Base-by-base conservation (phyloP, 2,113 vertebrate genomes). In the Arvicanthis niloticus region DNA sequence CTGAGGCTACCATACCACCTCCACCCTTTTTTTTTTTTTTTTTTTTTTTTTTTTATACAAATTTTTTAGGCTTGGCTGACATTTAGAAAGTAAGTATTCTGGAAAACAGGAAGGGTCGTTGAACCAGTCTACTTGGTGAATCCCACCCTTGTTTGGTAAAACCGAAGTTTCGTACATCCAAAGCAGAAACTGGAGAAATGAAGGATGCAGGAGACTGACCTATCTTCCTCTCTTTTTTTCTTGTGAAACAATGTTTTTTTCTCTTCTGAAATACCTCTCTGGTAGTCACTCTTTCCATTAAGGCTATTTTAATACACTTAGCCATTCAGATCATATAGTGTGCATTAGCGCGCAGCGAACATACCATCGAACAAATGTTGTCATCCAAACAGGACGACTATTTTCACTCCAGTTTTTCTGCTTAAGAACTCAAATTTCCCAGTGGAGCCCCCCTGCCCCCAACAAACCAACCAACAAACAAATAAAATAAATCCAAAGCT, bases 61-160 rank as follows among this genome's bases (percentile, higher is more conserved):
- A 60, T 48, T 31, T 24, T 91, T 88, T 60, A 90, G 84, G 34
- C n/a, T 65, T 84, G 91, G 29, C 68, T 85, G 93, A 94, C 94
- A 94, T 95, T 58, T 89, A 40, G n/a, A 5, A 94, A 96, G 87
- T 78, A 85, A 92, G 67, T 51, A 84, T 94, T 95, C 45, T 6
- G 40, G 81, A 53, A 89, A 82, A 96, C 58, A 58, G n/a, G 65
- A 92, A 93, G 72, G 40, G 37, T 94, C 51, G n/a, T 34, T 11
- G 17, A 84, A 92, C 75, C 88, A 72, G 34, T 93, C 87, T 89
- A 53, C n/a, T 3, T 1, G 86, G 21, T 65, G 31, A 40, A 16
- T 75, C 84, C 60, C 67, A 42, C 72, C 45, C 91, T 96, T 91
- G 62, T 96, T 94, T 93, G 75, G 67, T 93, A 6, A 26, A 62